Conservation (phyloP, 2,113 vertebrate genomes). For the Cephalophus harveyi region DNA sequence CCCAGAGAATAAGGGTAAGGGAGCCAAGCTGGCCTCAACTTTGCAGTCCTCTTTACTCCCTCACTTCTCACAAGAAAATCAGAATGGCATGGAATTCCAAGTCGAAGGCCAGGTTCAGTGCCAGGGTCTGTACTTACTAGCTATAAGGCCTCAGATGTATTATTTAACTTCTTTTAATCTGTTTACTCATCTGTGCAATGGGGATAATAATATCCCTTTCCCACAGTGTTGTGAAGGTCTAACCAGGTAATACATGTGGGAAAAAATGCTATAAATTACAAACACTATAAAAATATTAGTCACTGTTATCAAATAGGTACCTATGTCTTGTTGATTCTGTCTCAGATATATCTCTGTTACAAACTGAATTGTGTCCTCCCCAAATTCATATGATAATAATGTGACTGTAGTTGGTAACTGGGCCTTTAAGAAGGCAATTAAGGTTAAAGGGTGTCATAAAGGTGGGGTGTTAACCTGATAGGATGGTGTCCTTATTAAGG, state of each 20-base stretch:
- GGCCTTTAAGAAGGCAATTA: background rate
- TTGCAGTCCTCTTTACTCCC: background rate
- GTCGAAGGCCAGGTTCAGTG: background rate
- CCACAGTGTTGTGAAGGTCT: background rate
- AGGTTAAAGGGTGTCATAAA: background rate
- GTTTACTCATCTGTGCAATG: background rate
- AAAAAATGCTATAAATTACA: constrained; percentile 1
- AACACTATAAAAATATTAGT: constrained; percentile 13
- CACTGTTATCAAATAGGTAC: background rate
- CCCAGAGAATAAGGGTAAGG: background rate
- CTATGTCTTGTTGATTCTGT: background rate
- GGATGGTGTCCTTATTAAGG: background rate
- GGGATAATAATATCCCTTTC: background rate
- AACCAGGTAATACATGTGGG: background rate
- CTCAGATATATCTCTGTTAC: background rate
- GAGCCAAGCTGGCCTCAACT: background rate
- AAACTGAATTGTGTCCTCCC: background rate
- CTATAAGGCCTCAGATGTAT: background rate
- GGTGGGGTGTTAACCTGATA: background rate
- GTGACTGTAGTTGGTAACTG: background rate
- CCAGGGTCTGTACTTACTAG: background rate
- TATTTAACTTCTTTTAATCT: constrained; percentile 35
- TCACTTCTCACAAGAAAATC: background rate
- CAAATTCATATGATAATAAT: background rate
- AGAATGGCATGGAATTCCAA: background rate